Conservation (phyloP, 2,888 invertebrate species). For the Antheraea assamensis region DNA sequence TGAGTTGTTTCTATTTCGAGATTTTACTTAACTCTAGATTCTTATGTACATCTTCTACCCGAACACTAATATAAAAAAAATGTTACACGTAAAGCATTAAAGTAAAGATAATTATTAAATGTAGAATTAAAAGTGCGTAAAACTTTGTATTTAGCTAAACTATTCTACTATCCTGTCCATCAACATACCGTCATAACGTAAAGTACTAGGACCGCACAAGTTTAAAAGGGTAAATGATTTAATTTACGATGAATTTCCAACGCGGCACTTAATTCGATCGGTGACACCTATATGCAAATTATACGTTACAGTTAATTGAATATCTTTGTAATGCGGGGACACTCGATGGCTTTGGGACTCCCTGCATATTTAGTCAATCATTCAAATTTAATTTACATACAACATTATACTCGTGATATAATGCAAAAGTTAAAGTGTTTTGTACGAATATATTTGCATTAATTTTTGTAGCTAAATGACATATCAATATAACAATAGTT, state of each 20-base stretch:
- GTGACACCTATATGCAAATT: constrained; percentile 80
- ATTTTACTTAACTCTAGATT: background rate
- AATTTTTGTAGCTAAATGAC: background rate
- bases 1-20: background rate
- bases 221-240: constrained; percentile 67
- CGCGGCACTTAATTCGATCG: constrained; percentile 74
- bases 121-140: too few species aligned
- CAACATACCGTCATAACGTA: background rate
- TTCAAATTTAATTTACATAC: constrained; percentile 25
- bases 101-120: too few species aligned
- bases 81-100: background rate
- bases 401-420: constrained; percentile 13
- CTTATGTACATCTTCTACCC: background rate
- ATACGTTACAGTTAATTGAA: constrained; percentile 75
- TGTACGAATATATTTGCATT: constrained; percentile 15
- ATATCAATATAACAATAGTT: background rate
- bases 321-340: constrained; percentile 68
- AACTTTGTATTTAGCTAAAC: background rate
- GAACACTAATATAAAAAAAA: background rate
- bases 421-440: constrained; percentile 9
- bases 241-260: constrained; percentile 68
- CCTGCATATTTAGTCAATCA: constrained; percentile 30
- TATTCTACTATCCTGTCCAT: background rate
- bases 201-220: constrained; percentile 35
- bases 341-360: constrained; percentile 58